These are phyloP conservation scores for Conchocele bisecta DNA, from an alignment of 2,888 invertebrate genomes.

Conservation along the genomic window DNA sequence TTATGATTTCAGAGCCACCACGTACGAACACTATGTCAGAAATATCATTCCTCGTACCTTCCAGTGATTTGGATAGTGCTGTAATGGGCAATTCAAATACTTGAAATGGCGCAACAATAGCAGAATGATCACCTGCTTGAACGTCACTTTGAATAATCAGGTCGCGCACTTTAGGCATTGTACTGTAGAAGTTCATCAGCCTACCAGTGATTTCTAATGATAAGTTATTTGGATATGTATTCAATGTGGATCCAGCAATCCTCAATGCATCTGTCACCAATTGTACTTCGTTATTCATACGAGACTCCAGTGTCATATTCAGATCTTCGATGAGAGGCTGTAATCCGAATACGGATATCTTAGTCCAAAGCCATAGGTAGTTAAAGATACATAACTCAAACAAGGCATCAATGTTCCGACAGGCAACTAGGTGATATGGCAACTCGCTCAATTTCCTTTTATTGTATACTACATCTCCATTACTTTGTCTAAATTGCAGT, in stretches of 20 bases:
- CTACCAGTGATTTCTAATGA: conserved; percentile 95
- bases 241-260: conserved; percentile 88
- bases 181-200: conserved; percentile 87
- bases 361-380: conserved; percentile 98
- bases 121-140: conserved; percentile 30
- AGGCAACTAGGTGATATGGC: conserved; percentile 72
- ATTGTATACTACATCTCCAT: conserved; percentile 67
- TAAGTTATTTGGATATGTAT: conserved; percentile 94
- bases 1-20: conserved; percentile 36
- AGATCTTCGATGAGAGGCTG: conserved; percentile 97
- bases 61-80: conserved; percentile 44
- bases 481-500: conserved; percentile 57
- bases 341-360: conserved; percentile 95
- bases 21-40: conserved; percentile 43
- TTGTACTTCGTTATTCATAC: conserved; percentile 87
- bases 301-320: conserved; percentile 87
- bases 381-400: conserved; percentile 96
- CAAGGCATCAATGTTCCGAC: conserved; percentile 89
- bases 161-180: conserved; percentile 32
- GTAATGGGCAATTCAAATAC: conserved; percentile 53
- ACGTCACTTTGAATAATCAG: conserved; percentile 51
- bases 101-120: conserved; percentile 45
- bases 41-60: conserved; percentile 40
- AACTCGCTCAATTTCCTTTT: conserved; percentile 76
- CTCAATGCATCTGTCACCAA: conserved; percentile 85